These are phyloP conservation scores for Drosophila serrata DNA, from an alignment of 1,140 invertebrate genomes.

Conservation along the genomic window DNA sequence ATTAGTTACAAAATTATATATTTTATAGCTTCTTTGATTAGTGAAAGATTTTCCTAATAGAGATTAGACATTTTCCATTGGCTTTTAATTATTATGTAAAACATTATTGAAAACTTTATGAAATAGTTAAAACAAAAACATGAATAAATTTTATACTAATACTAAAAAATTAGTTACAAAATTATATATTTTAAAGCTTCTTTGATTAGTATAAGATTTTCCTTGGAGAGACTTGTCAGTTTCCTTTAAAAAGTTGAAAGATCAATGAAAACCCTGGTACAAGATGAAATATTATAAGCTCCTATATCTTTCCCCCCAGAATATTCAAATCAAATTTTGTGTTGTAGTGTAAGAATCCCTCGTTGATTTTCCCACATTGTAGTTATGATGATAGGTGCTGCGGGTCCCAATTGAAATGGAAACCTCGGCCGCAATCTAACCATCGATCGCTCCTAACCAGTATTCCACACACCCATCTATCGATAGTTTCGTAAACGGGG, in stretches of 20 bases:
- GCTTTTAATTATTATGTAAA: no score
- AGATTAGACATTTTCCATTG: background rate
- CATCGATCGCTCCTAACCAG: slow-evolving; percentile 30
- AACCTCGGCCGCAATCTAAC: slow-evolving; percentile 49
- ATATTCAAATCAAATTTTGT: background rate
- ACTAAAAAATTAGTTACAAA: no score
- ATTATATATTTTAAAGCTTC: background rate
- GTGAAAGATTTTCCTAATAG: background rate
- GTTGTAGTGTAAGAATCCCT: slow-evolving; percentile 18
- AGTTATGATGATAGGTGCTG: slow-evolving; percentile 45
- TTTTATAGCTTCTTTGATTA: background rate
- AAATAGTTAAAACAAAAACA: no score
- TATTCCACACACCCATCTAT: no score
- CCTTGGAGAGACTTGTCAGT: no score
- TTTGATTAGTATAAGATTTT: background rate
- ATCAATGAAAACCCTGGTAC: no score
- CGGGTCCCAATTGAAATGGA: slow-evolving; percentile 75
- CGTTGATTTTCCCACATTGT: slow-evolving; percentile 50
- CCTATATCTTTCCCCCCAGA: background rate
- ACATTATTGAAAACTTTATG: background rate
- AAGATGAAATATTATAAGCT: background rate
- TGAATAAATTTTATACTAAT: background rate
- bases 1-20: no score
- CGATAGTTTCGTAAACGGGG: slow-evolving; percentile 58
- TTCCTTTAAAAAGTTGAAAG: no score